These are phyloP conservation scores for Idris sp. DNA, from an alignment of 1,140 invertebrate species.

Conservation along the genomic window DNA sequence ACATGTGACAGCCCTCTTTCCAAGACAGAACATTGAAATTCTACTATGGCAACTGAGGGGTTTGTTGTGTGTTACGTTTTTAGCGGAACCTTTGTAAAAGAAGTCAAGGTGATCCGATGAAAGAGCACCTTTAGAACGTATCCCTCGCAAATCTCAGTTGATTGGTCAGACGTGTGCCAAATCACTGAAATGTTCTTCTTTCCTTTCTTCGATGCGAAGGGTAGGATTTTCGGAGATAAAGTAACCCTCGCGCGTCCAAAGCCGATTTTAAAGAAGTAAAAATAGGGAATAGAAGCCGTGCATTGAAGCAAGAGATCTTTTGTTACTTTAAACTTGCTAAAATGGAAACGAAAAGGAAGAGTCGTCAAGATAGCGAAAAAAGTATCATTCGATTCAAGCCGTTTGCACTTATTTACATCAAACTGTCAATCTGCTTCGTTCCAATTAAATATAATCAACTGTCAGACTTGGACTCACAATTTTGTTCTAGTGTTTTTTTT, in stretches of 20 bases:
- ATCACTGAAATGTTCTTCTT: slow-evolving; percentile 62
- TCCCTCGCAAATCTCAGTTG: slow-evolving; percentile 62
- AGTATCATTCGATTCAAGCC: slow-evolving; percentile 42
- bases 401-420: slow-evolving; percentile 44
- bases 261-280: slow-evolving; percentile 60
- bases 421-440: slow-evolving; percentile 25
- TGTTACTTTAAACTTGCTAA: slow-evolving; percentile 53
- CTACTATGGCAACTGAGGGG: slow-evolving; percentile 36
- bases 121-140: slow-evolving; percentile 56
- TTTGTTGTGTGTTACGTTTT: slow-evolving; percentile 61
- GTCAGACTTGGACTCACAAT: too few species aligned
- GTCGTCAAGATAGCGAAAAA: slow-evolving; percentile 32
- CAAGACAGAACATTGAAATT: slow-evolving; percentile 46
- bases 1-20: slow-evolving; percentile 29
- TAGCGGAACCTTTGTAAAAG: slow-evolving; percentile 54
- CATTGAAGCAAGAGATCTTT: slow-evolving; percentile 51
- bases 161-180: slow-evolving; percentile 64
- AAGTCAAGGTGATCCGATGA: slow-evolving; percentile 61
- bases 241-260: slow-evolving; percentile 58
- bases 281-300: slow-evolving; percentile 55
- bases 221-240: slow-evolving; percentile 61
- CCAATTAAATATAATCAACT: too few species aligned
- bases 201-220: slow-evolving; percentile 42
- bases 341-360: slow-evolving; percentile 55
- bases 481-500: too few species aligned